phyloP scores from a whole-genome alignment of 2,888 invertebrate species.

The Plutella xylostella region DNA sequence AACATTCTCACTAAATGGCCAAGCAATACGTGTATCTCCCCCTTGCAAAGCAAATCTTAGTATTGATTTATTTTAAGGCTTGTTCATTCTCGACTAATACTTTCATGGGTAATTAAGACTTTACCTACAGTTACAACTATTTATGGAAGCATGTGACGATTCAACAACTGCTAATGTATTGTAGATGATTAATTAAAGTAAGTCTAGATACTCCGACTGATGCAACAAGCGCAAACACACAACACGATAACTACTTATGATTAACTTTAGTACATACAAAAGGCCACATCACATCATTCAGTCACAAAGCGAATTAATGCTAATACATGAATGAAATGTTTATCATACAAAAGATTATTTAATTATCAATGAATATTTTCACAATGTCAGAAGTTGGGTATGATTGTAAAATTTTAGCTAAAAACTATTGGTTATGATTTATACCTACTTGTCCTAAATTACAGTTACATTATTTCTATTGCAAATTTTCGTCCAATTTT shows the following conservation, averaged over 20 bases:
- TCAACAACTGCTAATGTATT: constrained; percentile 39
- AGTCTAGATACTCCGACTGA: constrained; percentile 44
- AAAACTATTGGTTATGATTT: constrained; percentile 36
- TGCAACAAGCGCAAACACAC: constrained; percentile 62
- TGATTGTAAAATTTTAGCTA: constrained; percentile 32
- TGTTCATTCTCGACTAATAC: constrained; percentile 45
- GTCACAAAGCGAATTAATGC: constrained; percentile 61
- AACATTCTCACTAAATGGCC: constrained; percentile 17
- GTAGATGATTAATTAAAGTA: constrained; percentile 27
- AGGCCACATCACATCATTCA: constrained; percentile 70
- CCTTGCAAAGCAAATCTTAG: constrained; percentile 18
- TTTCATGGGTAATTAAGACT: constrained; percentile 47
- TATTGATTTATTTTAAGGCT: constrained; percentile 36
- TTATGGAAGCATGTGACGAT: constrained; percentile 54
- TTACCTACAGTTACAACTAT: constrained; percentile 36
- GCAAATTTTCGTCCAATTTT: constrained; percentile 44
- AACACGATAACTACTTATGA: constrained; percentile 41
- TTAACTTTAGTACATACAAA: constrained; percentile 53
- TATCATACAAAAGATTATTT: constrained; percentile 37
- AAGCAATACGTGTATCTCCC: constrained; percentile 40
- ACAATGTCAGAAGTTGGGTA: constrained; percentile 23
- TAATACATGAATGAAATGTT: constrained; percentile 41
- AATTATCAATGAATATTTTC: constrained; percentile 25
- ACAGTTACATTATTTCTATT: constrained; percentile 33
- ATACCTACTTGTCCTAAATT: constrained; percentile 40